Percentiles rank a stretch among this genome's conserved stretches.
Evolutionary conservation across 2,113 vertebrate species (phyloP).

Genomic region (Cryptotis parvus): DNA sequence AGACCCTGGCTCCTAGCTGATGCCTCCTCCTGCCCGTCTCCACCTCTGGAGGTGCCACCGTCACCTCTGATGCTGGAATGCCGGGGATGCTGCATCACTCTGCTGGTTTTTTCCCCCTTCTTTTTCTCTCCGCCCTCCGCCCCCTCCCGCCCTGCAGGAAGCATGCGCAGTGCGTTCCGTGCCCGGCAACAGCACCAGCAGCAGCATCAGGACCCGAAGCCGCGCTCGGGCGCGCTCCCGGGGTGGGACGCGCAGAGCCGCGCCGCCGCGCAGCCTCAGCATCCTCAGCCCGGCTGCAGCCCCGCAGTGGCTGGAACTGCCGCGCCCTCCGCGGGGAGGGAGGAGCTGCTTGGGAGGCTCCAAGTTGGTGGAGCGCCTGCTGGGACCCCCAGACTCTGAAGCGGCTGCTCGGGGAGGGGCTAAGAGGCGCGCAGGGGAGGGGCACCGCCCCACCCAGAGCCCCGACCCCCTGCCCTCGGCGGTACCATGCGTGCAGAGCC

Average conservation of each 20-base stretch:
- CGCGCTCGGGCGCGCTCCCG: slow-evolving; percentile 60
- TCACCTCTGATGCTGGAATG: slow-evolving; percentile 36
- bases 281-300: slow-evolving; percentile 64
- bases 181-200: slow-evolving; percentile 49
- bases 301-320: slow-evolving; percentile 46
- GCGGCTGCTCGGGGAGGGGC: slow-evolving; percentile 15
- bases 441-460: background rate
- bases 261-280: slow-evolving; percentile 54
- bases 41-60: slow-evolving; percentile 34
- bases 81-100: slow-evolving; percentile 80
- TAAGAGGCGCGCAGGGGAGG: background rate
- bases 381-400: slow-evolving; percentile 38
- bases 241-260: slow-evolving; percentile 48
- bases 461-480: slow-evolving; percentile 19
- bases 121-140: background rate
- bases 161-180: slow-evolving; percentile 72
- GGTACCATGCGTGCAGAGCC: slow-evolving; percentile 72
- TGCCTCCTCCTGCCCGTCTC: background rate
- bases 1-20: background rate
- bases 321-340: slow-evolving; percentile 67
- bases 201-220: slow-evolving; percentile 49
- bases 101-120: background rate
- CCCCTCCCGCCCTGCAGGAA: background rate
- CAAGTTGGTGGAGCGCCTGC: slow-evolving; percentile 62
- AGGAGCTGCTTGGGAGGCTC: slow-evolving; percentile 59